Evolutionary conservation across 2,113 vertebrate species (phyloP).

Genomic region (Pteruthius melanotis): DNA sequence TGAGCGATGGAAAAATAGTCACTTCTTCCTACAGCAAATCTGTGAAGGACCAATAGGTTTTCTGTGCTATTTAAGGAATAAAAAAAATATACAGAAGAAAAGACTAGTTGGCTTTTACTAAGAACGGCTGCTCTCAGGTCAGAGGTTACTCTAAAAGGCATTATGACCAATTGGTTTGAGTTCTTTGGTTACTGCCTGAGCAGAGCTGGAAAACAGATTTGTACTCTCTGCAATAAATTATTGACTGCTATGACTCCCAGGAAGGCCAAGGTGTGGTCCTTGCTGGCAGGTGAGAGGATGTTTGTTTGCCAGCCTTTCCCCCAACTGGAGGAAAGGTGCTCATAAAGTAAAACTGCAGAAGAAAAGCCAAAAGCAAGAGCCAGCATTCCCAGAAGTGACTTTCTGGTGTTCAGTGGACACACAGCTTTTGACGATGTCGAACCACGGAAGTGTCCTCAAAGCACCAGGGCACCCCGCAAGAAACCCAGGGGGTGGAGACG

Average conservation of each 20-base stretch:
- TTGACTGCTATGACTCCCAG: slow-evolving; percentile 9
- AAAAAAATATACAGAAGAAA: background rate
- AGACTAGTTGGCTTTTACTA: background rate
- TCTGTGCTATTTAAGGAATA: background rate
- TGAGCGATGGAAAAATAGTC: background rate
- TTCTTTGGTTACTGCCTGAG: background rate
- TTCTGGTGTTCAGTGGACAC: background rate
- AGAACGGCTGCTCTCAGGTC: background rate
- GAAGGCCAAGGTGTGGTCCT: slow-evolving; percentile 58
- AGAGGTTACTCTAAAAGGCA: background rate
- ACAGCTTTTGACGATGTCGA: accelerated
- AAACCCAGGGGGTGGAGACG: accelerated
- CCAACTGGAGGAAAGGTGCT: slow-evolving; percentile 54
- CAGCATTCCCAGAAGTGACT: background rate
- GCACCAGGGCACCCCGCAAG: background rate
- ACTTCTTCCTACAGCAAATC: background rate
- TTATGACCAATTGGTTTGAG: background rate
- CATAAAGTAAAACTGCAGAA: background rate
- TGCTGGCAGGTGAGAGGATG: slow-evolving; percentile 46
- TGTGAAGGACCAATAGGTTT: background rate
- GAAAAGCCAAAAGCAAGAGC: background rate
- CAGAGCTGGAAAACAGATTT: background rate
- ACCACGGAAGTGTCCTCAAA: accelerated
- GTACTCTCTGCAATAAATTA: slow-evolving; percentile 36
- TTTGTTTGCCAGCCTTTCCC: slow-evolving; percentile 56